Evolutionary conservation across 2,113 vertebrate genomes (phyloP), one percentile per base, ranked within the genome.

Genomic region (Hypomesus transpacificus): DNA sequence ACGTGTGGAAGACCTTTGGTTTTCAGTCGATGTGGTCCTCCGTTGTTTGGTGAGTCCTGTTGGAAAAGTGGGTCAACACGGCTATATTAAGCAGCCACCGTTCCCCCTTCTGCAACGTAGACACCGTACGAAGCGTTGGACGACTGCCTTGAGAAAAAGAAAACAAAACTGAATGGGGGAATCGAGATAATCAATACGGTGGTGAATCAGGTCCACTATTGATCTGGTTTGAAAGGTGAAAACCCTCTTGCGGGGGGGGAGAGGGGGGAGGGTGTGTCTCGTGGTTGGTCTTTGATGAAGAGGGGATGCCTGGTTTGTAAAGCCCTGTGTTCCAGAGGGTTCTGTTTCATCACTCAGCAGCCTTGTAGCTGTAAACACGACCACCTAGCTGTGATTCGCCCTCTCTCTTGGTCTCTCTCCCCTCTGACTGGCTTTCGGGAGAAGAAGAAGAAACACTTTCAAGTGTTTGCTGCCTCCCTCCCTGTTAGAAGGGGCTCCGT

Each of bases 71-170:
- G 89, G 89, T 91, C 87, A 88, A 76, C 51, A 67, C 68, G 85
- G 84, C 80, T 92, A 91, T 91, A 87, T 89, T 89, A 89, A 89
- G 87, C 86, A 80, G 76, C 81, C 87, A 80, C 75, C 46, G 69
- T 80, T 71, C 78, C 72, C 75, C 68, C 66, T 80, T 84, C 82
- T 75, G 72, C 77, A 87, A 89, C 85, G 87, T 84, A 86, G 80
- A 75, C 74, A 73, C 73, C 80, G 70, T 74, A 84, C 77, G 78
- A 89, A 76, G 77, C 75, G 34, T 77, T 71, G 82, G 59, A 68
- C 70, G 70, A 77, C 73, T 77, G 53, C 81, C 58, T 8, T 80
- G 81, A 85, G 81, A 87, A 82, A 88, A 79, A 86, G 78, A 80
- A 6, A 16, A 8, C 14, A 18, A 58, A 4, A 18, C 8, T n/a